Evolutionary conservation across 2,888 invertebrate genomes (phyloP), one percentile per base, ranked within the genome.

Genomic region (Liodrosophila aerea): DNA sequence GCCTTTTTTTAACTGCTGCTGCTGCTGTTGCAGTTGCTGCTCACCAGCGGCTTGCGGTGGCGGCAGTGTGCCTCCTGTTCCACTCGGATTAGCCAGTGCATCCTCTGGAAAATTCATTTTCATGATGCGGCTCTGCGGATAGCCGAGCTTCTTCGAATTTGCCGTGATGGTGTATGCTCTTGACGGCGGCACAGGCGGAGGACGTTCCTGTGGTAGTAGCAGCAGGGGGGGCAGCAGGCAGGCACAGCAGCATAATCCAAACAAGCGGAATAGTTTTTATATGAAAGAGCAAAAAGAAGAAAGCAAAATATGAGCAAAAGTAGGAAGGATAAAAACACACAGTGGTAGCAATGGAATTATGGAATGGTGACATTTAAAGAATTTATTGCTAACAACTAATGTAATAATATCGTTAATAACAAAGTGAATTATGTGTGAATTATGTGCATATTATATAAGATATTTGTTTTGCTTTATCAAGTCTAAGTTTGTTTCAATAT

Each of bases 61-160:
- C 33, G 59, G 45, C 34, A 62, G 41, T 13, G 63, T 73, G 31
- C 82, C 66, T 47, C 82, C 66, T 47, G 86, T 64, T 22, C 22
- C 22, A 22, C 22, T 22, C 49, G 88, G 82, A 85, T 87, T 89
- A 60, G 86, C 78, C 31, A 86, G 76, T 22, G 89, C 87, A 73
- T 90, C 90, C 92, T 94, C 94, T 74, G 94, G 94, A 91, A 95
- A 98, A 76, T 95, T 94, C 92, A 95, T 95, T 91, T 96, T 96
- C 95, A 98, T 96, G 58, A 95, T 92, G 87, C 98, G 93, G 76
- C 94, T 95, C 91, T 98, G 98, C 67, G 98, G 98, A 91, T 97
- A 98, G 78, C 96, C 95, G 73, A 97, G 91, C 91, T 97, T 97
- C 91, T 97, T 97, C 58, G 96, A 95, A 89, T 97, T 96, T 80